These are phyloP conservation scores for Megalops atlanticus DNA, from an alignment of 2,113 vertebrate species.

Conservation along the genomic window DNA sequence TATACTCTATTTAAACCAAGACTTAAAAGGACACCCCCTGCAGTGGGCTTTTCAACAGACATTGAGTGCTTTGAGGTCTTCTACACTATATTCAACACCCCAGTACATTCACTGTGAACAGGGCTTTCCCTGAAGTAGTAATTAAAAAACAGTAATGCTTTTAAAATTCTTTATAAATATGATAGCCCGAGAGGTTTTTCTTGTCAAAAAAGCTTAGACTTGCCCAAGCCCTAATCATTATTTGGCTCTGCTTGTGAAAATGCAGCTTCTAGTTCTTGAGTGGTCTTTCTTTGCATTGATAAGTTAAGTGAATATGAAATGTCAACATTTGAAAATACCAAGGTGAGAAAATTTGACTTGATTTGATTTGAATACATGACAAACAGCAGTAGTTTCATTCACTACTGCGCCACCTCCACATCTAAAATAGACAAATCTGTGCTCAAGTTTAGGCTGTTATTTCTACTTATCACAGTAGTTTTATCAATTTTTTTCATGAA, in stretches of 20 bases:
- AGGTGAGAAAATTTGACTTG: conserved; percentile 22
- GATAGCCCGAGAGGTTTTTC: conserved; percentile 6
- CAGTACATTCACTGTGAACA: conserved; percentile 9
- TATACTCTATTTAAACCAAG: conserved; percentile 32
- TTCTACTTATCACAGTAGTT: too few species aligned
- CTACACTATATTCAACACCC: conserved; percentile 12
- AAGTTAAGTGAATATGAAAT: neutral
- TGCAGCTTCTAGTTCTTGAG: neutral
- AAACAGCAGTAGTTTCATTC: neutral
- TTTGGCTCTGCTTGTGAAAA: neutral
- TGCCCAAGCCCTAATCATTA: conserved; percentile 1
- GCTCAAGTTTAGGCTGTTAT: neutral
- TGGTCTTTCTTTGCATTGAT: conserved; percentile 2
- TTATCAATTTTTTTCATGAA: neutral
- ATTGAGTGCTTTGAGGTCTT: conserved; percentile 7
- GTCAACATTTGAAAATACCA: conserved; percentile 1
- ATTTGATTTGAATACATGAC: neutral
- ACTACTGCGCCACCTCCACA: neutral
- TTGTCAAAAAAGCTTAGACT: neutral
- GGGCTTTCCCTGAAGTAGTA: conserved; percentile 14
- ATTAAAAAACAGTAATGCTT: conserved; percentile 32
- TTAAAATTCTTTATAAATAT: conserved; percentile 7
- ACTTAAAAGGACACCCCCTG: conserved; percentile 25
- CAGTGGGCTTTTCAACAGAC: conserved; percentile 30
- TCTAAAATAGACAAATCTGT: neutral